Evolutionary conservation across 2,113 vertebrate genomes (phyloP), one percentile per base, ranked within the genome.

Genomic region (Leuciscus idus): DNA sequence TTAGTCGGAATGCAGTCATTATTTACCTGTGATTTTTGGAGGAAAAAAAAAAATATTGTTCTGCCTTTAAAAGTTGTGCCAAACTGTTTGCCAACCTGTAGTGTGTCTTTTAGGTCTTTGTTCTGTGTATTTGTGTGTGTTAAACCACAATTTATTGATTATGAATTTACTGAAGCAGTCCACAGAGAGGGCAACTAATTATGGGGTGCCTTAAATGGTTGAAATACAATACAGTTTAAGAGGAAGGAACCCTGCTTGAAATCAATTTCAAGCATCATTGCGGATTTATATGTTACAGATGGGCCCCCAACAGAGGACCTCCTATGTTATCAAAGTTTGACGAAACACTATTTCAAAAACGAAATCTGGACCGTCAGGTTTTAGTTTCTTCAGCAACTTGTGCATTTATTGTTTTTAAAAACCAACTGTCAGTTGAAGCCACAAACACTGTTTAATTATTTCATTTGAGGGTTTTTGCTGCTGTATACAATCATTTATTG

Each of bases 11-110:
- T 91, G 85, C 87, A 57, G 59, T 76, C 62, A 89, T 92, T 88
- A 84, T 92, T 93, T 89, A 90, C 92, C 91, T 92, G 92, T 92
- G 93, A 89, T 92, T 86, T 88, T 79, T 89, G 84, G 85, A 81
- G 79, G 79, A 84, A 43, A 43, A 68, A 50, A 52, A 52, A 73
- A 87, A 73, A 76, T 91, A 30, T 90, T 61, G 90, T 92, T 93
- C 90, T 92, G 92, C 93, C 91, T 95, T 94, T 94, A 91, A 89
- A 94, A 12, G 94, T 93, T 90, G 95, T 95, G 95, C 94, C 95
- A 95, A 95, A 94, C 90, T 89, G 91, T 93, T 93, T 91, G 93
- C 92, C 85, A 90, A 92, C 91, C 84, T 92, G 90, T 88, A 92
- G 89, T 80, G 86, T 90, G 92, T 92, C 89, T 82, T 83, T 84